Base-by-base conservation (phyloP, 2,797 vertebrate species). In the Falco concolor region DNA sequence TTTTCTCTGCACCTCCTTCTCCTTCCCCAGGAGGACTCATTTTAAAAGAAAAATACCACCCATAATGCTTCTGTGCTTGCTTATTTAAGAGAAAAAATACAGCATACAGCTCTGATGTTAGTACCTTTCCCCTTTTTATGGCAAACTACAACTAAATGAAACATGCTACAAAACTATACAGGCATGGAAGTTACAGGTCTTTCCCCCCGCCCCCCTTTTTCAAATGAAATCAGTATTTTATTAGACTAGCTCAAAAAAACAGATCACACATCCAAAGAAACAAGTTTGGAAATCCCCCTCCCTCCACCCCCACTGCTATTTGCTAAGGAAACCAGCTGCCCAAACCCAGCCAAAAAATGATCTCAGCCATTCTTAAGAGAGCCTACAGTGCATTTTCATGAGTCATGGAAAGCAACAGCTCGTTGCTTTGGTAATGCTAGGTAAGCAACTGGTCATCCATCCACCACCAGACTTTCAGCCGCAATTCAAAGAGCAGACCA, bases 371-470 rank as follows among this genome's bases (percentile, higher is more conserved):
- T 96, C 96, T 97, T 96, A 83, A 95, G 93, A 90, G 76, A 96
- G 93, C 81, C 94, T 84, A 74, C 95, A 80, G 91, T 67, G 92
- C 91, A 87, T 97, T 97, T 95, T 96, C 94, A 96, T 97, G 97
- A 97, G 96, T 97, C 97, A 97, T 81, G 94, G 96, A 96, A 97
- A 97, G 96, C 97, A 96, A 95, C 95, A 96, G 76, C 87, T 93
- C 38, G 92, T 97, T 97, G 96, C 96, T 97, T 69, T 96, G 96
- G 97, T 84, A 95, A 97, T 97, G 92, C 92, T 89, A 93, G 95
- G 91, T 95, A 95, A 97, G 92, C 91, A 95, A 93, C 65, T 76
- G 87, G 42, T 81, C 82, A 83, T 14, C 54, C 64, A 84, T 89
- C 86, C 89, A 70, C 76, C 82, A 42, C 25, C 68, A 90, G 63